These are phyloP conservation scores for Cladopsammia gracilis DNA, from an alignment of 64 coral and sea anemone species.

Conservation along the genomic window DNA sequence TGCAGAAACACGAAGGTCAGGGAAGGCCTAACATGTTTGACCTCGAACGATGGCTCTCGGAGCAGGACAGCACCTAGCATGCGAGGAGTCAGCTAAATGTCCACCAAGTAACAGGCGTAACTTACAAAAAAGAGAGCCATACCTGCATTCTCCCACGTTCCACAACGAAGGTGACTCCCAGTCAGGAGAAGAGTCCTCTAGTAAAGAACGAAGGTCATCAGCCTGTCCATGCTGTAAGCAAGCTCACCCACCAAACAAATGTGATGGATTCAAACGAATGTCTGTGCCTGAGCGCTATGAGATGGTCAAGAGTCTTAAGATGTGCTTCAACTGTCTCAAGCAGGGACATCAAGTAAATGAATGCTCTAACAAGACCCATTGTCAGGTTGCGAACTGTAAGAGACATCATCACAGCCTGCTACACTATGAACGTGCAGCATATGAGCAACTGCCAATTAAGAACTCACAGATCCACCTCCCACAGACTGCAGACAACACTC, in stretches of 20 bases:
- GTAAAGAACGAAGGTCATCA: not conserved
- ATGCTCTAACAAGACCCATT: constrained; percentile 37
- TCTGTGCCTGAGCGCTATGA: constrained; percentile 34
- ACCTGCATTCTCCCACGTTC: not conserved
- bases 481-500: not conserved
- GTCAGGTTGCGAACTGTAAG: constrained; percentile 39
- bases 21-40: constrained; percentile 67
- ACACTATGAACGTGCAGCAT: constrained; percentile 9
- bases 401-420: constrained; percentile 46
- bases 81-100: constrained; percentile 7
- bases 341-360: constrained; percentile 27
- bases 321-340: constrained; percentile 51
- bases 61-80: constrained; percentile 35
- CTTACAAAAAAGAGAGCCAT: not conserved
- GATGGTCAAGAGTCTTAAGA: not conserved
- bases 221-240: constrained; percentile 34
- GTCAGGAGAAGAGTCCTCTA: not conserved
- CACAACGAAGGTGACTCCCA: not conserved
- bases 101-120: not conserved
- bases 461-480: constrained; percentile 2
- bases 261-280: constrained; percentile 26
- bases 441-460: not conserved
- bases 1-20: constrained; percentile 60
- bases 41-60: constrained; percentile 56
- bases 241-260: constrained; percentile 17